phyloP scores from a whole-genome alignment of 2,113 vertebrate genomes.

The Chitala chitala region DNA sequence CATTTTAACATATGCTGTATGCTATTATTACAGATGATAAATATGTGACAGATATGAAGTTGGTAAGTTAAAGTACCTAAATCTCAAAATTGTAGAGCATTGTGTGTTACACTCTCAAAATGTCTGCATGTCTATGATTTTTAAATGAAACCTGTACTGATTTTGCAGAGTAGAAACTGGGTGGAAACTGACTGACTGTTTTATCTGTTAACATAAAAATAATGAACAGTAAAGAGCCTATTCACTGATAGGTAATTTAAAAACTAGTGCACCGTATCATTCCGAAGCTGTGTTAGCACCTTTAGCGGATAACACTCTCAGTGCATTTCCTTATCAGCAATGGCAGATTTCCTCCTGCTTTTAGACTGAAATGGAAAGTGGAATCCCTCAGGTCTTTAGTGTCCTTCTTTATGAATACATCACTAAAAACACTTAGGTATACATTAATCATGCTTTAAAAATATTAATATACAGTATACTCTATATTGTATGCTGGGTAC shows the following conservation, averaged over 20 bases:
- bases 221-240: not conserved
- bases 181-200: too few species aligned
- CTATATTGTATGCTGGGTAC: too few species aligned
- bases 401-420: not conserved
- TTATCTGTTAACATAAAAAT: not conserved
- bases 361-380: not conserved
- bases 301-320: too few species aligned
- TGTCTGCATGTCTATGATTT: not conserved
- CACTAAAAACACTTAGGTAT: too few species aligned
- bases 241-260: not conserved
- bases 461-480: too few species aligned
- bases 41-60: not conserved
- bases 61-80: too few species aligned
- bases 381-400: not conserved
- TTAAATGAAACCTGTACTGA: not conserved
- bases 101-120: not conserved
- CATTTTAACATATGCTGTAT: too few species aligned
- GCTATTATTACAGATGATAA: not conserved
- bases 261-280: not conserved
- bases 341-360: not conserved
- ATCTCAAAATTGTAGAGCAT: not conserved
- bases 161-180: not conserved
- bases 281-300: not conserved
- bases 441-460: too few species aligned
- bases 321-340: not conserved